Evolutionary conservation across 2,888 invertebrate genomes (phyloP).

Genomic region (Drosophila seclusa): DNA sequence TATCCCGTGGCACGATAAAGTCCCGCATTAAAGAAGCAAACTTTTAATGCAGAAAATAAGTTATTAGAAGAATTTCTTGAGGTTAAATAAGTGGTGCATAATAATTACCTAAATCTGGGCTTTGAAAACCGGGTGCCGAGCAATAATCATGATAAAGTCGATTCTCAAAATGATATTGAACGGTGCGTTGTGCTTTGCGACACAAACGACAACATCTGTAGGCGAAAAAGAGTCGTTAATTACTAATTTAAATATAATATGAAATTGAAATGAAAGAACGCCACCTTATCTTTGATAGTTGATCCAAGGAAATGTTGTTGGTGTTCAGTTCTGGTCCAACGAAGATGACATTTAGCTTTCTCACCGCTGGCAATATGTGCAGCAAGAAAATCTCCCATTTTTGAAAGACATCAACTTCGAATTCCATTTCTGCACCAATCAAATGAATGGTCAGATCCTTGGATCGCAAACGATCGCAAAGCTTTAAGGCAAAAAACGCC

Average conservation of each 20-base stretch:
- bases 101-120: constrained; percentile 87
- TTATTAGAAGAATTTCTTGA: neutral
- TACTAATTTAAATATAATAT: neutral
- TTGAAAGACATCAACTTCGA: constrained; percentile 88
- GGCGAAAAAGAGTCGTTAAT: neutral
- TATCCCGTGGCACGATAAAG: constrained; percentile 89
- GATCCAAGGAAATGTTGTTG: constrained; percentile 86
- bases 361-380: constrained; percentile 87
- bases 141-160: constrained; percentile 86
- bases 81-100: neutral
- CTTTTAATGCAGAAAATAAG: constrained; percentile 75
- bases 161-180: constrained; percentile 86
- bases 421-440: constrained; percentile 89
- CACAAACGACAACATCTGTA: constrained; percentile 86
- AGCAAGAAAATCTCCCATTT: constrained; percentile 91
- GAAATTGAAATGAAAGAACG: neutral
- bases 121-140: constrained; percentile 82
- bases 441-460: constrained; percentile 81
- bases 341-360: constrained; percentile 87
- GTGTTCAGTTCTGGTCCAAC: constrained; percentile 89
- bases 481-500: constrained; percentile 87
- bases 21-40: constrained; percentile 90
- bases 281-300: constrained; percentile 87
- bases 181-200: constrained; percentile 85
- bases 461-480: constrained; percentile 69